Percentiles rank a stretch among this genome's conserved stretches.
phyloP scores from a whole-genome alignment of 2,113 vertebrate species.

The Nanorana parkeri region DNA sequence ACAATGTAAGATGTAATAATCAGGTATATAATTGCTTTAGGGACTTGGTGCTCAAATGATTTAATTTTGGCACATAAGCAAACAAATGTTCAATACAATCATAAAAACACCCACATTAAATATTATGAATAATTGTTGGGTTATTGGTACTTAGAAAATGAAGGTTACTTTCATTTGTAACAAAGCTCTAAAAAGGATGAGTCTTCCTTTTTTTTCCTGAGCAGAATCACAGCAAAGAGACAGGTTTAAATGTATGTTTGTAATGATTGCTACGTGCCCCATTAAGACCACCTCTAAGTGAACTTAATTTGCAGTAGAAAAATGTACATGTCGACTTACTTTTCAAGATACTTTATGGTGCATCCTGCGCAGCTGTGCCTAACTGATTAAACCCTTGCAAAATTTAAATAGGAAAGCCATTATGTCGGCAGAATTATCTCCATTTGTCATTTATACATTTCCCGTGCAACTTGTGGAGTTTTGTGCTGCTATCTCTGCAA shows the following conservation, averaged over 20 bases:
- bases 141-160: slow-evolving; percentile 81
- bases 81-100: slow-evolving; percentile 64
- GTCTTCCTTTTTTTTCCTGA: slow-evolving; percentile 74
- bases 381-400: slow-evolving; percentile 84
- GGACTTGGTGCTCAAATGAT: slow-evolving; percentile 54
- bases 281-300: slow-evolving; percentile 86
- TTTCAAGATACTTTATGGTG: slow-evolving; percentile 82
- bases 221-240: slow-evolving; percentile 79
- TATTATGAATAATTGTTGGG: slow-evolving; percentile 73
- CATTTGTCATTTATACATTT: slow-evolving; percentile 76
- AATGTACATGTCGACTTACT: slow-evolving; percentile 84
- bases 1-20: slow-evolving; percentile 24
- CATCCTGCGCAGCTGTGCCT: slow-evolving; percentile 81
- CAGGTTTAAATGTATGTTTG: slow-evolving; percentile 82
- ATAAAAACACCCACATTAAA: slow-evolving; percentile 65
- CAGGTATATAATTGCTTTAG: slow-evolving; percentile 21
- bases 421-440: slow-evolving; percentile 80
- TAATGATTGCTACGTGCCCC: slow-evolving; percentile 83
- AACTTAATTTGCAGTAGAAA: slow-evolving; percentile 87
- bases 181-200: slow-evolving; percentile 70
- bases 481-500: slow-evolving; percentile 53
- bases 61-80: slow-evolving; percentile 61
- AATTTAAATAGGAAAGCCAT: slow-evolving; percentile 89
- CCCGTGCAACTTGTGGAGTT: slow-evolving; percentile 70
- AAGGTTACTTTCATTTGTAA: slow-evolving; percentile 81